phyloP scores from a whole-genome alignment of 2,113 vertebrate genomes.

The Propithecus coquereli region DNA sequence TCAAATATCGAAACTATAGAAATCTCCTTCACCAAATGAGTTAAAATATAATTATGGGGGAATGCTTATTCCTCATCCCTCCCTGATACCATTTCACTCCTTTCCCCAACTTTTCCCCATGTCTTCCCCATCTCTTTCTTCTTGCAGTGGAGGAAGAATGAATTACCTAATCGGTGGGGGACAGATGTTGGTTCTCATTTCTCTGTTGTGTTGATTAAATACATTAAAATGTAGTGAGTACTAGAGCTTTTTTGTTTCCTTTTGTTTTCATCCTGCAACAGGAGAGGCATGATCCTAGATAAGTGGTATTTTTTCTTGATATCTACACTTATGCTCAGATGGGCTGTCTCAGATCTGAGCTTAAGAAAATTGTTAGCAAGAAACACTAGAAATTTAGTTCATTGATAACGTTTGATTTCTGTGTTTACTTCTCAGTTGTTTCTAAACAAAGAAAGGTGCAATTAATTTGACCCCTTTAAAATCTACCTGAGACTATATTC shows the following conservation, averaged over 20 bases:
- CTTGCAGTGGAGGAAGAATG: background rate
- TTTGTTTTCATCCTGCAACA: background rate
- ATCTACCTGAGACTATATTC: background rate
- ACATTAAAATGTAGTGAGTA: background rate
- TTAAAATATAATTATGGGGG: background rate
- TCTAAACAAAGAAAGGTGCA: background rate
- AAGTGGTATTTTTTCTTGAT: background rate
- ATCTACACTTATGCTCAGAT: background rate
- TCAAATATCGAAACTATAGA: background rate
- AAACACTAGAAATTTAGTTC: background rate
- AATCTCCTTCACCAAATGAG: background rate
- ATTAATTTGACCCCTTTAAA: background rate
- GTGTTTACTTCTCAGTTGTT: background rate
- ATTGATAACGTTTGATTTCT: background rate
- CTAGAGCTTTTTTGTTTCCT: background rate
- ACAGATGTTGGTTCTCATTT: background rate
- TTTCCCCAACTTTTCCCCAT: background rate
- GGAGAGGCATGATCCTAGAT: background rate
- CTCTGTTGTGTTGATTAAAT: background rate
- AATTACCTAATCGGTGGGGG: background rate
- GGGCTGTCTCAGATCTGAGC: background rate
- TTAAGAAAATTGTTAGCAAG: background rate
- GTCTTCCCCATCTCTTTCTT: background rate
- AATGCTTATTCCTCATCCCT: background rate
- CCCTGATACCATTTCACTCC: background rate